Conservation (phyloP, 2,888 invertebrate genomes). For the Hydrotaea diabolus region DNA sequence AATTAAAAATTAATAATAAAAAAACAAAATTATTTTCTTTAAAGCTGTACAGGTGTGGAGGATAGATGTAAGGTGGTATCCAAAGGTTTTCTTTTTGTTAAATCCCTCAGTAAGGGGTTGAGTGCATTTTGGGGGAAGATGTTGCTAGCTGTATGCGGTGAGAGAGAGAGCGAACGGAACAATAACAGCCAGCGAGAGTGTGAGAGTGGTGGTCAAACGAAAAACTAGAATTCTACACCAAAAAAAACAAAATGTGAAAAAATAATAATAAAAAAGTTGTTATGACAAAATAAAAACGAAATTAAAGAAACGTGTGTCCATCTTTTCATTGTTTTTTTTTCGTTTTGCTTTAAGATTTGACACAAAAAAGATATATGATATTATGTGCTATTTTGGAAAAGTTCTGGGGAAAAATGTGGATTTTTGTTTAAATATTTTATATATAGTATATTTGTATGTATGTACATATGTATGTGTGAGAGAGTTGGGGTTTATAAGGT, state of each 20-base stretch:
- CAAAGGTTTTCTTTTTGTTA: too few species aligned
- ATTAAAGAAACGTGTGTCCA: background rate
- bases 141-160: too few species aligned
- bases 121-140: too few species aligned
- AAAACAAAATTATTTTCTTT: too few species aligned
- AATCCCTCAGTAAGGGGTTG: too few species aligned
- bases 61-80: too few species aligned
- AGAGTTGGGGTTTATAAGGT: conserved; percentile 4
- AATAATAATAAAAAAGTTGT: conserved; percentile 14
- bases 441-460: background rate
- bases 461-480: background rate
- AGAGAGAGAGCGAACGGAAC: background rate
- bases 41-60: too few species aligned
- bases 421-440: conserved; percentile 8
- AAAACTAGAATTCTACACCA: conserved; percentile 9
- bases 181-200: background rate
- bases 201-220: background rate
- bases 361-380: background rate
- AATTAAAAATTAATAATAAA: too few species aligned
- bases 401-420: background rate
- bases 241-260: too few species aligned
- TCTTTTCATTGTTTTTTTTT: background rate
- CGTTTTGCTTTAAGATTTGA: background rate
- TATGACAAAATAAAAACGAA: background rate
- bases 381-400: too few species aligned